phyloP scores from a whole-genome alignment of 2,888 invertebrate genomes.

The Dorcus hopei region DNA sequence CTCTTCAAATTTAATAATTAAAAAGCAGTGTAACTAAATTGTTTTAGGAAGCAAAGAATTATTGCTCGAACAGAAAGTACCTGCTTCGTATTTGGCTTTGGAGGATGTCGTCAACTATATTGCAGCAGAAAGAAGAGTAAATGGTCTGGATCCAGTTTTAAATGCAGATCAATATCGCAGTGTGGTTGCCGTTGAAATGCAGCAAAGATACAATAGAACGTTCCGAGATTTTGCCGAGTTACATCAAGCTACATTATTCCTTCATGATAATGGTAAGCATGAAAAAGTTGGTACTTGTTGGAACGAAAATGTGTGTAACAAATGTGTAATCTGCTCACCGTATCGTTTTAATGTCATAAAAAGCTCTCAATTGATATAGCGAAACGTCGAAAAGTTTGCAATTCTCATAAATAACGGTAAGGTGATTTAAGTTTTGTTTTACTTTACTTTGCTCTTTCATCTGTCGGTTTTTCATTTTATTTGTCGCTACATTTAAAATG shows the following conservation, averaged over 20 bases:
- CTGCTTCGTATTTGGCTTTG: conserved; percentile 90
- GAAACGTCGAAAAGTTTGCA: too few species aligned
- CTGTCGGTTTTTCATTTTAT: too few species aligned
- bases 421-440: too few species aligned
- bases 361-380: too few species aligned
- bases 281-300: not conserved
- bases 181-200: conserved; percentile 62
- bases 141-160: conserved; percentile 76
- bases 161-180: conserved; percentile 73
- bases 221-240: conserved; percentile 89
- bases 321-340: too few species aligned
- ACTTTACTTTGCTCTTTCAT: too few species aligned
- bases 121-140: conserved; percentile 69
- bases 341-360: too few species aligned
- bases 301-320: not conserved
- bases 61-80: conserved; percentile 88
- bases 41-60: conserved; percentile 78
- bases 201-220: conserved; percentile 64
- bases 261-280: conserved; percentile 87
- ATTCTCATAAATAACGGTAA: too few species aligned
- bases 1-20: not conserved
- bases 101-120: conserved; percentile 88
- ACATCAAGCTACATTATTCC: conserved; percentile 92
- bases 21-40: not conserved
- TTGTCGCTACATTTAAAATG: too few species aligned